phyloP scores from a whole-genome alignment of 2,113 vertebrate species.

The Urocynchramus pylzowi region DNA sequence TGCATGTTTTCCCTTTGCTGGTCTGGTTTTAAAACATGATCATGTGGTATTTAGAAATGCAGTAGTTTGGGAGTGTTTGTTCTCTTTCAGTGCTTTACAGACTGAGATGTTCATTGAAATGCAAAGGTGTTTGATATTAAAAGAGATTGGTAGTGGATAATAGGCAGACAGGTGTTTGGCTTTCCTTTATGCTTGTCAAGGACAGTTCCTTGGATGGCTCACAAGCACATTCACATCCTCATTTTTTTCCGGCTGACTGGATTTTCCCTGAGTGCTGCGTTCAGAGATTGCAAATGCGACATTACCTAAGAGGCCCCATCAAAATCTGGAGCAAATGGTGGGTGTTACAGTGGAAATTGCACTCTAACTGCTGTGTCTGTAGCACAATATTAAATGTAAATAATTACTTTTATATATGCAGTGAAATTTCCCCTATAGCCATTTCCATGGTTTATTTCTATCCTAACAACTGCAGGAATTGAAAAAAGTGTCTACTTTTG shows the following conservation, averaged over 20 bases:
- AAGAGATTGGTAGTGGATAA: neutral
- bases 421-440: neutral
- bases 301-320: neutral
- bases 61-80: neutral
- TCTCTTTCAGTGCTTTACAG: neutral
- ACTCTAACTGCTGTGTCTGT: neutral
- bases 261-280: neutral
- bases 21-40: neutral
- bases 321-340: neutral
- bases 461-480: neutral
- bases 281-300: neutral
- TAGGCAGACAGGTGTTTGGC: neutral
- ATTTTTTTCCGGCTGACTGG: conserved; percentile 37
- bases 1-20: neutral
- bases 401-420: neutral
- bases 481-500: neutral
- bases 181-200: conserved; percentile 19
- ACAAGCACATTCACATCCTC: neutral
- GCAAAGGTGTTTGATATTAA: neutral
- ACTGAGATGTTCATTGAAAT: neutral
- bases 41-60: neutral
- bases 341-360: neutral
- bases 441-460: conserved; percentile 14
- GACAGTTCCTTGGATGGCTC: conserved; percentile 3
- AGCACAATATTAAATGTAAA: neutral